Base-by-base conservation (phyloP, 2,113 vertebrate genomes). In the Thamnaconus septentrionalis region DNA sequence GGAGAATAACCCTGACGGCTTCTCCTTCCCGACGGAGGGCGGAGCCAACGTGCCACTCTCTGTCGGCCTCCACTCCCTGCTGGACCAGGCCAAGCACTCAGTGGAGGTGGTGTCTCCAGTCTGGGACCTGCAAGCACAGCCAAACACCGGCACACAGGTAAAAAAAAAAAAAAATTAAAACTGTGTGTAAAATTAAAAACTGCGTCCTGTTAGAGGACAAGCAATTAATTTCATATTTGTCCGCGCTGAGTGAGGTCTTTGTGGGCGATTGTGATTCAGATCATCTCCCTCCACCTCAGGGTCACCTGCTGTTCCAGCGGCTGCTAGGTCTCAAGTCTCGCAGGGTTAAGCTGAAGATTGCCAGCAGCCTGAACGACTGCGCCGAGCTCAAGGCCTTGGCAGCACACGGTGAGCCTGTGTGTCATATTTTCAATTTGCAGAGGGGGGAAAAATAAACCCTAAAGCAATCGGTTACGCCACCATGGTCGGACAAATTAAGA, bases 31-130 rank as follows among this genome's bases (percentile, higher is more conserved):
- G 70, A 71, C 87, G 79, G 92, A 91, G 66, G 89, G 88, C 71
- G 90, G 89, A 52, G 87, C 80, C 41, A 90, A 92, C 84, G 86
- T 95, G 69, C 87, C 94, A 61, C 93, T 97, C 85, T 93, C 93
- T 69, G 91, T 86, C 82, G 94, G 93, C 78, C 94, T 95, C 84
- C 93, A 94, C 87, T 92, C 91, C 56, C 91, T 97, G 74, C 85
- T 97, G 92, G 93, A 94, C 68, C 91, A 91, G 87, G 95, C 94
- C 60, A 90, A 91, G 89, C 90, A 90, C 81, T 95, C 95, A 47
- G 90, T 97, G 64, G 94, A 97, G 88, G 92, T 97, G 79, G 95
- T 97, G 42, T 97, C 95, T 73, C 94, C 95, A 70, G 93, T 93
- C 73, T 97, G 95, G 95, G 88, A 79, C 58, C 73, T 92, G 50